These are phyloP conservation scores for Periparus ater DNA, from an alignment of 2,797 vertebrate genomes.

Conservation along the genomic window DNA sequence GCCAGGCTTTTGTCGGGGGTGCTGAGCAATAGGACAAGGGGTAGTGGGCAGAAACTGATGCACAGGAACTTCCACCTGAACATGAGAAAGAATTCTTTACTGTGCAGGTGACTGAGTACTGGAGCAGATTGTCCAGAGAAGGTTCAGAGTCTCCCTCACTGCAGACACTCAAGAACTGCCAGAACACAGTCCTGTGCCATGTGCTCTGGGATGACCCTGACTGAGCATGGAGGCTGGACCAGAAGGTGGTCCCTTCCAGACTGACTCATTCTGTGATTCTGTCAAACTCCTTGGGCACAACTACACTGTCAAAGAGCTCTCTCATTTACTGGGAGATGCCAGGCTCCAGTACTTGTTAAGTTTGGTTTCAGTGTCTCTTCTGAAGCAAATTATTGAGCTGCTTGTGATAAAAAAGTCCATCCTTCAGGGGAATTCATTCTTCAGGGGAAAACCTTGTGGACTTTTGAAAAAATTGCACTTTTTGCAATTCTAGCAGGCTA, in stretches of 20 bases:
- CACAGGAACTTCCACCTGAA: background rate
- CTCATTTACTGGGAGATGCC: background rate
- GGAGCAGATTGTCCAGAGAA: background rate
- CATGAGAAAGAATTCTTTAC: background rate
- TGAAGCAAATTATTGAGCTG: background rate
- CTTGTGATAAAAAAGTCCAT: background rate
- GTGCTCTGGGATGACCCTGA: background rate
- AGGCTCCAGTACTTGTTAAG: background rate
- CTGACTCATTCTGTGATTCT: background rate
- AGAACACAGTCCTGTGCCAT: background rate
- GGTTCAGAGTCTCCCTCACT: background rate
- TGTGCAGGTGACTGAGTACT: background rate
- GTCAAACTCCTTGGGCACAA: background rate
- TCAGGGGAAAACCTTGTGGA: background rate
- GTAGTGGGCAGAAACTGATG: background rate
- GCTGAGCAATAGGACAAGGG: background rate
- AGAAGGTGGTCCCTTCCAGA: background rate
- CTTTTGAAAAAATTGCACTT: background rate
- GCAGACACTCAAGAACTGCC: rapidly evolving
- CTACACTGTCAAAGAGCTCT: rapidly evolving
- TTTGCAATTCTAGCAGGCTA: background rate
- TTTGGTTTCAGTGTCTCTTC: background rate
- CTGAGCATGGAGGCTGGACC: background rate
- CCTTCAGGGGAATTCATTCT: background rate
- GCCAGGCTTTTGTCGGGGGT: background rate